Conservation (phyloP, 2,888 invertebrate genomes). For the Papilio protenor region DNA sequence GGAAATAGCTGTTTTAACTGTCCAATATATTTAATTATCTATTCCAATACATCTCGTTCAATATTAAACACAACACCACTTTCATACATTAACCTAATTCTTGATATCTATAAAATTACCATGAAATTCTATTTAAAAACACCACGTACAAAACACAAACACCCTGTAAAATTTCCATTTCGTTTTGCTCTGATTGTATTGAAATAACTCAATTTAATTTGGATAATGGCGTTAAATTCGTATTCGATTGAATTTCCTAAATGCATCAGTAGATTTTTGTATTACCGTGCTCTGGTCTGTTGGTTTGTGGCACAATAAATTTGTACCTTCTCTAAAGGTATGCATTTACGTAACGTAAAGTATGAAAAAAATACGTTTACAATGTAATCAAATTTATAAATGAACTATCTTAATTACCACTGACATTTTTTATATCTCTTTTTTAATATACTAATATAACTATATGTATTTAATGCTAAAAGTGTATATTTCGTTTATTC, state of each 20-base stretch:
- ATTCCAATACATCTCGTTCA: not conserved
- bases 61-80: not conserved
- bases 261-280: slow-evolving; percentile 11
- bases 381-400: too few species aligned
- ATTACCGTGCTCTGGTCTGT: not conserved
- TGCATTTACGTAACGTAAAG: too few species aligned
- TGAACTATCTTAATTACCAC: too few species aligned
- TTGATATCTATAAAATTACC: slow-evolving; percentile 21
- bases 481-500: not conserved
- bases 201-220: slow-evolving; percentile 40
- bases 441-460: too few species aligned
- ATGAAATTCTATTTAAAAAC: slow-evolving; percentile 23
- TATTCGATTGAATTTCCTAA: slow-evolving; percentile 12
- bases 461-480: not conserved
- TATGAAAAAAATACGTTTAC: too few species aligned
- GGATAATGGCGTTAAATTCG: slow-evolving; percentile 39
- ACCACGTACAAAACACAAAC: slow-evolving; percentile 23
- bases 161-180: slow-evolving; percentile 30
- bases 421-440: too few species aligned
- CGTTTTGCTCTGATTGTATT: slow-evolving; percentile 36
- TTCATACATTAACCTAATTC: slow-evolving; percentile 12
- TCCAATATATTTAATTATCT: not conserved
- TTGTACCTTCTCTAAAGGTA: not conserved
- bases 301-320: not conserved
- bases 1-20: not conserved